phyloP scores from a whole-genome alignment of 1,140 invertebrate species.

The Drosophila tsacasi region DNA sequence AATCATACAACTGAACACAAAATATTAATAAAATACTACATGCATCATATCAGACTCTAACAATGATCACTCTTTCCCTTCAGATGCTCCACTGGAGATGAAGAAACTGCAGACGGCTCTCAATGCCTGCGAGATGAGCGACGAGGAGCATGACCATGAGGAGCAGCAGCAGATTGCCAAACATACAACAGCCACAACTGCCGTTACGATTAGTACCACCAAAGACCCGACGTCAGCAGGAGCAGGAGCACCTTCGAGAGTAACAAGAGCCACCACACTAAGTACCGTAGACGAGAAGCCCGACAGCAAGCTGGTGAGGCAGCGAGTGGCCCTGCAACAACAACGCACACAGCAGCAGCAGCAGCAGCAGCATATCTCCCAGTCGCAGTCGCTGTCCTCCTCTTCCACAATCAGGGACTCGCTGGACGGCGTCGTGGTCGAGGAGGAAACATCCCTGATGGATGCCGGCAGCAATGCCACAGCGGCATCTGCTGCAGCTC shows the following conservation, averaged over 20 bases:
- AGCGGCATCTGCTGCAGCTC: conserved; percentile 4
- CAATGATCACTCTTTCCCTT: neutral
- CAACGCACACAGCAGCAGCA: conserved; percentile 54
- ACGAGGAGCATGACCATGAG: conserved; percentile 62
- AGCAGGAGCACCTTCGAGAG: conserved; percentile 38
- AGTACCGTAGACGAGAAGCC: conserved; percentile 63
- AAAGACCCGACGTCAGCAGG: conserved; percentile 52
- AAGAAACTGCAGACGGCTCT: conserved; percentile 77
- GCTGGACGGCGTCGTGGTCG: conserved; percentile 55
- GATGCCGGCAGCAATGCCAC: conserved; percentile 33
- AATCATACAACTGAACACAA: neutral
- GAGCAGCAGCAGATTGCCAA: conserved; percentile 56
- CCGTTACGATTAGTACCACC: conserved; percentile 81
- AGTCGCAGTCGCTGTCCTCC: conserved; percentile 73
- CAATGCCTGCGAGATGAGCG: conserved; percentile 77
- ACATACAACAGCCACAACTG: conserved; percentile 69
- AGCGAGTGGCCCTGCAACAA: conserved; percentile 74
- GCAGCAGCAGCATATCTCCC: conserved; percentile 39
- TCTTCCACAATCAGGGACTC: conserved; percentile 69
- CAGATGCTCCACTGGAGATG: conserved; percentile 78
- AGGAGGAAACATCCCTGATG: conserved; percentile 67
- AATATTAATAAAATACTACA: neutral
- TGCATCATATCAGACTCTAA: neutral
- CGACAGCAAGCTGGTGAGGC: conserved; percentile 73
- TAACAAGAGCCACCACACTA: conserved; percentile 42